Evolutionary conservation across 1,140 invertebrate genomes (phyloP).

Genomic region (Meloidogyne exigua): DNA sequence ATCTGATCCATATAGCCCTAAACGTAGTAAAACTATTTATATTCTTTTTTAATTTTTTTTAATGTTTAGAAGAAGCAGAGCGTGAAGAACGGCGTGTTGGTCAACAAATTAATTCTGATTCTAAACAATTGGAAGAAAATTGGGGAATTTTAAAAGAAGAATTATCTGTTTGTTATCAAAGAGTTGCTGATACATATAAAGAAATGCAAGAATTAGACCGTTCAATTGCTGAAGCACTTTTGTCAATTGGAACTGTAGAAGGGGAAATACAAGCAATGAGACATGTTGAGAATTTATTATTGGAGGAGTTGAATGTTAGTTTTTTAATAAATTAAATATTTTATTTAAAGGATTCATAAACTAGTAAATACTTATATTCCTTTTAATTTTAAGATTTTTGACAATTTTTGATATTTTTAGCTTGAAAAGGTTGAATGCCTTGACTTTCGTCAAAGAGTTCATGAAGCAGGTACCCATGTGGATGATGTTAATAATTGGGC

Average conservation of each 20-base stretch:
- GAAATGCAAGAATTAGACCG: slow-evolving; percentile 59
- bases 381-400: no score
- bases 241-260: slow-evolving; percentile 51
- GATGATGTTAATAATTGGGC: slow-evolving; percentile 63
- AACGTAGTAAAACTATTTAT: slow-evolving; percentile 2
- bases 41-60: slow-evolving; percentile 17
- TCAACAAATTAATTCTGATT: slow-evolving; percentile 57
- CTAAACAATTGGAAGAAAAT: slow-evolving; percentile 49
- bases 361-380: no score
- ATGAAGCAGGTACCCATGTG: slow-evolving; percentile 51
- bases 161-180: slow-evolving; percentile 38
- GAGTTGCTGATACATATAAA: slow-evolving; percentile 47
- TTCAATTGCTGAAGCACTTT: slow-evolving; percentile 55
- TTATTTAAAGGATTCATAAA: no score
- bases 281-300: slow-evolving; percentile 55
- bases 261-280: slow-evolving; percentile 46
- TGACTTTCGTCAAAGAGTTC: slow-evolving; percentile 32
- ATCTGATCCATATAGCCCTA: background rate
- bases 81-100: slow-evolving; percentile 58
- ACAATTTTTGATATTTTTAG: slow-evolving; percentile 16
- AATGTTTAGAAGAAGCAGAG: slow-evolving; percentile 46
- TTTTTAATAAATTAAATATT: background rate
- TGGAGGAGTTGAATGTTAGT: slow-evolving; percentile 54
- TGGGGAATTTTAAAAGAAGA: slow-evolving; percentile 54
- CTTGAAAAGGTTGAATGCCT: slow-evolving; percentile 41